A percentile compares a stretch with the other conserved stretches of the same genome.
These are phyloP conservation scores for Apodemus agrarius DNA, from an alignment of 2,797 vertebrate species.

Conservation along the genomic window DNA sequence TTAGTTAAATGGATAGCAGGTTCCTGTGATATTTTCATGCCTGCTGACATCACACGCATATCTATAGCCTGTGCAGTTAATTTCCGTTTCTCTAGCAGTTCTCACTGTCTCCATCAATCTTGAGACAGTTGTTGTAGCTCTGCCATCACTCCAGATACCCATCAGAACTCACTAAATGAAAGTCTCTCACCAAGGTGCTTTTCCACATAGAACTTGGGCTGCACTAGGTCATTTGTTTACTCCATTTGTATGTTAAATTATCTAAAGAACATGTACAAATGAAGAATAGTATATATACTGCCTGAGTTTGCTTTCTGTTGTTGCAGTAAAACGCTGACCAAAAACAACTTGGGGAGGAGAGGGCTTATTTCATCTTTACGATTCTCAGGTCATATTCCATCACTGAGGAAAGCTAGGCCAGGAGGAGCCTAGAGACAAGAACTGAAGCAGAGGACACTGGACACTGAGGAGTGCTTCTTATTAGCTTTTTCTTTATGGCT, in stretches of 20 bases:
- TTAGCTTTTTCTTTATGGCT: neutral
- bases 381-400: neutral
- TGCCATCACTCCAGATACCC: constrained; percentile 67
- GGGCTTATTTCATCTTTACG: neutral
- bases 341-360: neutral
- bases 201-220: constrained; percentile 44
- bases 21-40: constrained; percentile 48
- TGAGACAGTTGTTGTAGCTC: constrained; percentile 57
- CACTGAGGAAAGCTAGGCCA: neutral
- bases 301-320: neutral
- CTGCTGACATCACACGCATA: constrained; percentile 67
- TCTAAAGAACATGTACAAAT: neutral
- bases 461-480: too few species aligned
- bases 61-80: constrained; percentile 67
- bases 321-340: neutral
- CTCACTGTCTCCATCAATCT: constrained; percentile 72
- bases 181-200: constrained; percentile 53
- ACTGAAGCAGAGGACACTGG: neutral
- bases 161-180: constrained; percentile 71
- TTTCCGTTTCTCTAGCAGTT: constrained; percentile 66
- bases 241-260: constrained; percentile 55
- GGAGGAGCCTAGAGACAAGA: neutral
- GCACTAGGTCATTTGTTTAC: constrained; percentile 45
- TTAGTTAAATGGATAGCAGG: constrained; percentile 60
- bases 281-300: neutral